Percentiles rank a stretch among this genome's conserved stretches.
Conservation (phyloP, 2,797 vertebrate genomes). For the Scomberomorus guttatus region DNA sequence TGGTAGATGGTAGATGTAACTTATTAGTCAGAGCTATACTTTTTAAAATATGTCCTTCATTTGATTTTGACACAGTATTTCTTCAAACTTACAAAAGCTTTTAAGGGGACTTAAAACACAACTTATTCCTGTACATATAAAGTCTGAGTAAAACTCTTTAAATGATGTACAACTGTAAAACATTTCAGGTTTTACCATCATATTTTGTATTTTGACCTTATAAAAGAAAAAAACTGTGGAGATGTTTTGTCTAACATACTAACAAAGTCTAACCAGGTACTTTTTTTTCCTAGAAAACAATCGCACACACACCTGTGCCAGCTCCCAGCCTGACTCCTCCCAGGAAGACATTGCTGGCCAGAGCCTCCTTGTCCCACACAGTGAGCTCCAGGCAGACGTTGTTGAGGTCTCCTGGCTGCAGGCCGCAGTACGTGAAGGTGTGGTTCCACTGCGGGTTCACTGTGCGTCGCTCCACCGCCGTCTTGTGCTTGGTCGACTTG, state of each 20-base stretch:
- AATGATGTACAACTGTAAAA: neutral
- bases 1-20: neutral
- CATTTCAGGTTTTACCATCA: neutral
- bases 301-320: constrained; percentile 87
- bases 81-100: too few species aligned
- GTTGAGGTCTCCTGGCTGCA: constrained; percentile 90
- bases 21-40: neutral
- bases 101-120: neutral
- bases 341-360: constrained; percentile 96
- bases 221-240: neutral
- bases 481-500: constrained; percentile 98
- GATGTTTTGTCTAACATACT: neutral
- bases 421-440: constrained; percentile 93
- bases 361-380: constrained; percentile 97
- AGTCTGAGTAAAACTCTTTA: neutral
- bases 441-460: constrained; percentile 98
- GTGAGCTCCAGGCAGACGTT: constrained; percentile 96
- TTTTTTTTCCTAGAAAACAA: neutral
- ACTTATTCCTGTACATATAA: neutral
- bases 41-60: too few species aligned
- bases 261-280: neutral
- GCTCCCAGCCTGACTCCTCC: constrained; percentile 94
- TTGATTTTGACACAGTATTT: too few species aligned
- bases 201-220: neutral
- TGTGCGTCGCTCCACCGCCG: constrained; percentile 90